Evolutionary conservation across 2,113 vertebrate genomes (phyloP), one percentile per base, ranked within the genome.

Genomic region (Nibea albiflora): DNA sequence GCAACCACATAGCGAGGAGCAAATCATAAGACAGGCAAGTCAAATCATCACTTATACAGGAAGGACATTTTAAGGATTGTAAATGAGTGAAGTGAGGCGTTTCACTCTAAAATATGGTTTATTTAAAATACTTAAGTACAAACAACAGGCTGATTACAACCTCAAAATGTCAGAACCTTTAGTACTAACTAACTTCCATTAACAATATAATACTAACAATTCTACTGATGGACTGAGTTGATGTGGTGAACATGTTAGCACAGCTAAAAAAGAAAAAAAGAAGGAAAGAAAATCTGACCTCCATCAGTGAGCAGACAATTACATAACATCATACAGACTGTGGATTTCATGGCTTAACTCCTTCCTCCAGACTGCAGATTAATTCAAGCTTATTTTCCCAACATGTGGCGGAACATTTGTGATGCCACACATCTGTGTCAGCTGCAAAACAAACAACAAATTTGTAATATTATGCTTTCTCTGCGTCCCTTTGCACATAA

Each of bases 311-410:
- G 5, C 72, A 64, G 67, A 77, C 57, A 16, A 10, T 84, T 84
- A 58, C 54, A 22, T 84, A 88, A 85, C 73, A 44, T 0, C 54
- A 67, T 46, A 71, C 60, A 58, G 68, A 76, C 56, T 73, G 71
- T 44, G 67, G 73, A 46, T 80, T 83, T 73, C 26, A n/a, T 0
- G 54, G 66, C 44, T 85, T 69, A 76, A 79, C 52, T 78, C 66
- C n/a, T 12, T 64, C 56, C 52, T 66, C 71, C 83, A 85, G 79
- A 70, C 72, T 50, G 49, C 73, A 77, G 83, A 83, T 88, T 85
- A 83, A 74, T 56, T 70, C 39, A 63, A 26, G 10, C 52, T 77
- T 22, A 44, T 76, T 83, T 56, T 35, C 49, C 11, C 19, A 0
- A 73, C 76, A 64, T 76, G 53, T 0, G 49, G 65, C 12, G 62